These are phyloP conservation scores for Coracias cyanogaster DNA, from an alignment of 2,797 vertebrate species.

Conservation along the genomic window DNA sequence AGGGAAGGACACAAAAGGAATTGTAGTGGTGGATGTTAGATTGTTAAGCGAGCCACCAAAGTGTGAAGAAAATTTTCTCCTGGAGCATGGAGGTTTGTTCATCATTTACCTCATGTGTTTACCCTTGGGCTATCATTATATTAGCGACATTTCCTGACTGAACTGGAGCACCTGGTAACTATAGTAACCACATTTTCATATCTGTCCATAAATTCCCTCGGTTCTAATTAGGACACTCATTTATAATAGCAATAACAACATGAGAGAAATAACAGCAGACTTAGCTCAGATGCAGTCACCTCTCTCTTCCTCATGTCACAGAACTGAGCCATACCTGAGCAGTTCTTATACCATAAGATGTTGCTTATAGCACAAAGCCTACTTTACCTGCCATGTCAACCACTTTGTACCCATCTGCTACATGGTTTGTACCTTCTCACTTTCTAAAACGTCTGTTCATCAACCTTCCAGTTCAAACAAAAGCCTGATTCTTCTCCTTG, in stretches of 20 bases:
- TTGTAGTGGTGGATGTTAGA: background rate
- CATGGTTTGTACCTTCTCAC: background rate
- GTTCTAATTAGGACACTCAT: slow-evolving; percentile 65
- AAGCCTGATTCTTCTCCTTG: background rate
- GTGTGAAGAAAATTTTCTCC: background rate
- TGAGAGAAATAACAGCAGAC: background rate
- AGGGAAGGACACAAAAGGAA: background rate
- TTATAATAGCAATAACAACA: slow-evolving; percentile 46
- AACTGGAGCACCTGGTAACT: slow-evolving; percentile 65
- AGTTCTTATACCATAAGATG: background rate
- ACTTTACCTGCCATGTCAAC: background rate
- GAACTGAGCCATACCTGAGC: background rate
- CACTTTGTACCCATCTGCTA: background rate
- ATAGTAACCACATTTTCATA: slow-evolving; percentile 71
- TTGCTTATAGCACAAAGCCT: background rate
- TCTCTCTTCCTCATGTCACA: background rate
- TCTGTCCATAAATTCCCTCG: slow-evolving; percentile 47
- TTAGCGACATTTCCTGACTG: slow-evolving; percentile 35
- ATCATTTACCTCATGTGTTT: slow-evolving; percentile 47
- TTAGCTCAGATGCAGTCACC: background rate
- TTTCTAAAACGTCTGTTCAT: background rate
- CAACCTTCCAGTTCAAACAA: background rate
- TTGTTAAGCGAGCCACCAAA: background rate
- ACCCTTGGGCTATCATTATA: slow-evolving; percentile 56
- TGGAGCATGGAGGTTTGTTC: background rate